Evolutionary conservation across 2,113 vertebrate genomes (phyloP).

Genomic region (Gymnarchus niloticus): DNA sequence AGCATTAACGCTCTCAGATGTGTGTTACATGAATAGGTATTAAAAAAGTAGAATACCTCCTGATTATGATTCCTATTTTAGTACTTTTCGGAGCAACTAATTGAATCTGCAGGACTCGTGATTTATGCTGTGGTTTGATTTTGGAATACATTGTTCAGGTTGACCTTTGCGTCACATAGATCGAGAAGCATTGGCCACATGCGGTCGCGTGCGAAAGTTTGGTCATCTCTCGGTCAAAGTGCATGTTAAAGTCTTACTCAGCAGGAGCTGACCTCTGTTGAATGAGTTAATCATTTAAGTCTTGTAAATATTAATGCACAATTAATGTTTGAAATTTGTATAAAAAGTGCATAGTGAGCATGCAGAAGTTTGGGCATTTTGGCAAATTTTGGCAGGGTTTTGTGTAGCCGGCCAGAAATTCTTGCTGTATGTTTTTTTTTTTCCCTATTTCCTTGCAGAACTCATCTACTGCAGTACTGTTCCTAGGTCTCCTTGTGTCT

Average conservation of each 20-base stretch:
- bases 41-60: conserved; percentile 17
- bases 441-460: no score
- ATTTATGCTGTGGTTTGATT: neutral
- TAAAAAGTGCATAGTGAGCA: neutral
- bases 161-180: neutral
- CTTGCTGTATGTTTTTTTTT: neutral
- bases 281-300: neutral
- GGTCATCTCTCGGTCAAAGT: neutral
- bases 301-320: neutral
- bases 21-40: neutral
- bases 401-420: neutral
- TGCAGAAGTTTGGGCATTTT: neutral
- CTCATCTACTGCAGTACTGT: neutral
- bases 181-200: neutral
- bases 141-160: neutral
- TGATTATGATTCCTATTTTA: neutral
- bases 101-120: neutral
- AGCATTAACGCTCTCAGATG: neutral
- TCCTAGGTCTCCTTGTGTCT: neutral
- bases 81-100: neutral
- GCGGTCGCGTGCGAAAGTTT: neutral
- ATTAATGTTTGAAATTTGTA: neutral
- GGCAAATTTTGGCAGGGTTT: neutral
- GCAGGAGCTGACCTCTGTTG: neutral
- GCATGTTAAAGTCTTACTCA: no score